phyloP scores from a whole-genome alignment of 2,888 invertebrate genomes.

The Empis livida region DNA sequence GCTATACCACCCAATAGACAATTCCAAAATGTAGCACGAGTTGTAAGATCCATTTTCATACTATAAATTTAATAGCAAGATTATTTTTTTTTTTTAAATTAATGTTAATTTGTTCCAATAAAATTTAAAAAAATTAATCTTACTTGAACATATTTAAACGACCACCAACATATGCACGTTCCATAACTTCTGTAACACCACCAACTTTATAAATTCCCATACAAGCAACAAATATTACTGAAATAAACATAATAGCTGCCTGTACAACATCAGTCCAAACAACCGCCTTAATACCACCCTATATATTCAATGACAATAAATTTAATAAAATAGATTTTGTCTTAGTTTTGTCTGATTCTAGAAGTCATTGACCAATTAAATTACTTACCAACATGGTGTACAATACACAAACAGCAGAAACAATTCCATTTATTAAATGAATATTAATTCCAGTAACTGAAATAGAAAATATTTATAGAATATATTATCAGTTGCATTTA shows the following conservation, averaged over 20 bases:
- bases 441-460: slow-evolving; percentile 39
- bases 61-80: slow-evolving; percentile 29
- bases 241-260: slow-evolving; percentile 21
- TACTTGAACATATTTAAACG: slow-evolving; percentile 25
- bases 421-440: slow-evolving; percentile 37
- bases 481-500: too few relatives aligned
- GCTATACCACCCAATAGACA: slow-evolving; percentile 43
- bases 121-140: background rate
- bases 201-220: slow-evolving; percentile 24
- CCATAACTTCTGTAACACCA: slow-evolving; percentile 20
- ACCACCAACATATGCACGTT: slow-evolving; percentile 16
- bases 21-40: slow-evolving; percentile 52
- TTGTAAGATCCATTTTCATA: slow-evolving; percentile 44
- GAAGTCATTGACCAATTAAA: background rate
- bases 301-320: background rate
- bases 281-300: slow-evolving; percentile 31
- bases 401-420: slow-evolving; percentile 38
- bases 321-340: background rate
- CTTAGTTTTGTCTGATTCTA: background rate
- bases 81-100: too few relatives aligned
- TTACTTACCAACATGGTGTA: slow-evolving; percentile 38
- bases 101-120: background rate
- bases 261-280: slow-evolving; percentile 34
- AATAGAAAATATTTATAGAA: background rate
- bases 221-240: slow-evolving; percentile 20